Conservation (phyloP, 2,888 invertebrate species). For the Xanthorhoe designata region DNA sequence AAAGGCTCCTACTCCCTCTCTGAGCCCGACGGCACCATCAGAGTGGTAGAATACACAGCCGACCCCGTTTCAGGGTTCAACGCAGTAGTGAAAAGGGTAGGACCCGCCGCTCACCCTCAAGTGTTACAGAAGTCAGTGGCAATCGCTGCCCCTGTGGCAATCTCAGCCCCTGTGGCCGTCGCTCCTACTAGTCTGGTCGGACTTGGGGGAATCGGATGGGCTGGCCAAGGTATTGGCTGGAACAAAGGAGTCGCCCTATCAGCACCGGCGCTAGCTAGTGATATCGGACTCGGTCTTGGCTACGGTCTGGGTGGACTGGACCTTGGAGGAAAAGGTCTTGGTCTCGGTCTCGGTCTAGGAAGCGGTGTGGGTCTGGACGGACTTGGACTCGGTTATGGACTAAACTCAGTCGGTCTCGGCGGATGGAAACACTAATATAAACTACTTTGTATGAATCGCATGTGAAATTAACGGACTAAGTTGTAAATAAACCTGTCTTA, state of each 20-base stretch:
- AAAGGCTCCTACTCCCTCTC: constrained; percentile 78
- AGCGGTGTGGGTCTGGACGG: neutral
- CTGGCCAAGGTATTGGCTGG: constrained; percentile 20
- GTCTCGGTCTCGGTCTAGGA: constrained; percentile 6
- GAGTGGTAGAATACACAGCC: constrained; percentile 77
- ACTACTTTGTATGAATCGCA: constrained; percentile 9
- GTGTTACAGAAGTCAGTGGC: constrained; percentile 38
- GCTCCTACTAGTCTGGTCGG: constrained; percentile 29
- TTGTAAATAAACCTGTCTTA: constrained; percentile 24
- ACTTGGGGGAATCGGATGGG: constrained; percentile 43
- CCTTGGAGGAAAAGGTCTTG: constrained; percentile 29
- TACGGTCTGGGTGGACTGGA: constrained; percentile 38
- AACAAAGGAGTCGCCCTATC: constrained; percentile 37
- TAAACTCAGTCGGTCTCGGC: constrained; percentile 26
- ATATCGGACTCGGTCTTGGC: constrained; percentile 27
- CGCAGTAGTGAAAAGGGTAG: constrained; percentile 76
- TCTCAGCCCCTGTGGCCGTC: constrained; percentile 42
- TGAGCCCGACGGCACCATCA: constrained; percentile 77
- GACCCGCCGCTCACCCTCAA: constrained; percentile 70
- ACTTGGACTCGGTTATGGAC: neutral
- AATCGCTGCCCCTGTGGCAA: constrained; percentile 44
- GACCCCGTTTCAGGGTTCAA: constrained; percentile 76
- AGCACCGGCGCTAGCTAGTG: neutral
- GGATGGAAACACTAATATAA: constrained; percentile 28
- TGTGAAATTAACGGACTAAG: constrained; percentile 11